These are phyloP conservation scores for Thomomys bottae DNA, from an alignment of 2,113 vertebrate genomes.

Conservation along the genomic window DNA sequence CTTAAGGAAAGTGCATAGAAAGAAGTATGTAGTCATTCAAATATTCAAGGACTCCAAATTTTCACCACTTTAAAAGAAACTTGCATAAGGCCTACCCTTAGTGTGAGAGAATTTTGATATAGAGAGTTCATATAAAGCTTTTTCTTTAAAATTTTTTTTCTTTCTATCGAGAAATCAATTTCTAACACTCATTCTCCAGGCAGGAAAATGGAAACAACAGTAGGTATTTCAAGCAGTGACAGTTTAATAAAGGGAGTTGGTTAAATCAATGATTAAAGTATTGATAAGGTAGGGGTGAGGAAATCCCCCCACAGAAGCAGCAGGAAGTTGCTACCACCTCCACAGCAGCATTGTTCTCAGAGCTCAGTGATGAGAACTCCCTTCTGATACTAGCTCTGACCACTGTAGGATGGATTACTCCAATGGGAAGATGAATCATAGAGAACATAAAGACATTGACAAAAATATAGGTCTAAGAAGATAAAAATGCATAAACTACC, in stretches of 20 bases:
- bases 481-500: neutral
- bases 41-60: neutral
- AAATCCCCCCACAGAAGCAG: neutral
- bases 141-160: neutral
- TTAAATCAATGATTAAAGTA: neutral
- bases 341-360: neutral
- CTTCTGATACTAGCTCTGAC: neutral
- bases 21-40: neutral
- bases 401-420: neutral
- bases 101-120: neutral
- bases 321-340: neutral
- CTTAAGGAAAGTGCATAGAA: constrained; percentile 39
- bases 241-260: constrained; percentile 23
- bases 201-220: constrained; percentile 26
- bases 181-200: neutral
- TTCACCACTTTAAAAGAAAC: constrained; percentile 19
- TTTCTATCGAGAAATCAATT: neutral
- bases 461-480: neutral
- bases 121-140: neutral
- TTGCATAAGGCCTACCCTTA: neutral
- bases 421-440: neutral
- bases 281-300: neutral
- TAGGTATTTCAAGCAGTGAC: constrained; percentile 39
- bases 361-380: neutral
- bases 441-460: neutral